These are phyloP conservation scores for Mimumesa dahlbomi DNA, from an alignment of 2,888 invertebrate genomes.

Conservation along the genomic window DNA sequence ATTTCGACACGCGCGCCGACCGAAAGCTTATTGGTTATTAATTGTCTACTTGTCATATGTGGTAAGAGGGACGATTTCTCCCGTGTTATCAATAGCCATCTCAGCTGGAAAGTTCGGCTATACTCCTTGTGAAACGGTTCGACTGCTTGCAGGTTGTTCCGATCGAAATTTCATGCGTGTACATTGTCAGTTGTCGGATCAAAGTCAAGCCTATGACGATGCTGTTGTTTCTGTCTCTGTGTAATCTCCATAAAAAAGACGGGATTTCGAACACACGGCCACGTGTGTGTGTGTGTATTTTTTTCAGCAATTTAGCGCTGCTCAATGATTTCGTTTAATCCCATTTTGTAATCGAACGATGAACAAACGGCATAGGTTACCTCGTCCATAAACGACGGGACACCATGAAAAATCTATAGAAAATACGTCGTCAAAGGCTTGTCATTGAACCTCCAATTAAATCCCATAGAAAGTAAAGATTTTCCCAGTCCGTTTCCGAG, in stretches of 20 bases:
- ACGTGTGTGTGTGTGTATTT: too few relatives aligned
- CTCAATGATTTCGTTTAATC: too few relatives aligned
- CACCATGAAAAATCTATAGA: too few relatives aligned
- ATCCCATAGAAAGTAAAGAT: too few relatives aligned
- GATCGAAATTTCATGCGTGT: constrained; percentile 35
- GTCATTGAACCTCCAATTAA: too few relatives aligned
- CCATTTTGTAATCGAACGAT: too few relatives aligned
- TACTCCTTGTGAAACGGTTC: constrained; percentile 43
- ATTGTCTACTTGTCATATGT: constrained; percentile 53
- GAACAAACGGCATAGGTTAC: too few relatives aligned
- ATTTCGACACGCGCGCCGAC: constrained; percentile 49
- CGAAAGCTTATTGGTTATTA: constrained; percentile 58
- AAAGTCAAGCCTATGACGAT: constrained; percentile 23
- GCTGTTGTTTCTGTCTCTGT: not conserved
- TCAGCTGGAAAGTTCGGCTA: constrained; percentile 57
- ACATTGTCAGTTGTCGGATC: constrained; percentile 33
- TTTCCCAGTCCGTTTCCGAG: too few relatives aligned
- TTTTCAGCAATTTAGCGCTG: too few relatives aligned
- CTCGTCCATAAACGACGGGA: too few relatives aligned
- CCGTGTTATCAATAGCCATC: constrained; percentile 59
- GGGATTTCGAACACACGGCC: too few relatives aligned
- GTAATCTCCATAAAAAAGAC: not conserved
- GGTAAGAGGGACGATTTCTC: constrained; percentile 60
- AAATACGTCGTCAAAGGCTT: too few relatives aligned
- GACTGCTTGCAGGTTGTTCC: constrained; percentile 45